Evolutionary conservation across 2,888 invertebrate species (phyloP), one percentile per base, ranked within the genome.

Genomic region (Pyrrhia umbra): DNA sequence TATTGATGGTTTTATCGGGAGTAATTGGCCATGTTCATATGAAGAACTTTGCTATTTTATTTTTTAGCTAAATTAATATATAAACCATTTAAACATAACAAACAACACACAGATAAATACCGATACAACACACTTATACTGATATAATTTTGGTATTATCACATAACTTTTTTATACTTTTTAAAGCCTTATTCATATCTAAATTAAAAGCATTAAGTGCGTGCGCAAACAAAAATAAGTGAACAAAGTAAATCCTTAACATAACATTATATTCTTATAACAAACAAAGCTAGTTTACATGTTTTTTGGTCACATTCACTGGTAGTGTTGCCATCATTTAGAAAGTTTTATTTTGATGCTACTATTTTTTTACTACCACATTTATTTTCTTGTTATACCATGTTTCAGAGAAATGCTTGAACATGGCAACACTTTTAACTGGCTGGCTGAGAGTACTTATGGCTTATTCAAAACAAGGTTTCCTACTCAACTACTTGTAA

Each of bases 131-230:
- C 80, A 83, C 76, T 69, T 79, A 63, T 37, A 74, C 64, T 51
- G 37, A 79, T 77, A 81, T 80, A 81, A 83, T 84, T 89, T 89
- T 86, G 85, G 87, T 85, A 83, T 84, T 90, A 90, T 90, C 90
- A 90, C 90, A 88, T 84, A 69, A 67, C 68, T 80, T 82, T 82
- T 85, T 86, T 85, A 83, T 77, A 77, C 75, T 73, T 34, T 76
- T 80, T 77, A 72, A 81, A 83, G 80, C 77, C 75, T 80, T 83
- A 81, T 55, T 54, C 6, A 55, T 67, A 54, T 23, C 47, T 39
- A 45, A 39, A 40, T 18, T 52, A 61, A 58, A 78, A 79, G 79
- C 76, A 79, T 68, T 71, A 68, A 56, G 74, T 76, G 74, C 45
- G 81, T 75, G 73, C 79, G 75, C 71, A 79, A 76, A 74, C 72